phyloP scores from a whole-genome alignment of 2,888 invertebrate species.

The Drosophila merina region DNA sequence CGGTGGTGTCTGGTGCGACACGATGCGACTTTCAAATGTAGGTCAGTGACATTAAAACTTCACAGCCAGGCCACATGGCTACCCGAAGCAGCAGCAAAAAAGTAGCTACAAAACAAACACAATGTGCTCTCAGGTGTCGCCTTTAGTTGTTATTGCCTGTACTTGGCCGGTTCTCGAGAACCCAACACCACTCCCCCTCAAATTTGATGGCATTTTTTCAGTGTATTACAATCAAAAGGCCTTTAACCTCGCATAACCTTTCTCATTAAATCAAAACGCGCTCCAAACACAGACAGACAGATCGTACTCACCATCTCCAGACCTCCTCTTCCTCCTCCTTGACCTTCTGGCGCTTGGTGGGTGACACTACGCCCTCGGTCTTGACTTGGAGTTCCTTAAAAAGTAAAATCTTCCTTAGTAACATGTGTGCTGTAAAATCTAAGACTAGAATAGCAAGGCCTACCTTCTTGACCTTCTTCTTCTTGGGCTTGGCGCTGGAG shows the following conservation, averaged over 20 bases:
- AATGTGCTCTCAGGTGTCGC: background rate
- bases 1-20: no score
- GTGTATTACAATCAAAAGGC: conserved; percentile 3
- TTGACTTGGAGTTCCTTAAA: conserved; percentile 62
- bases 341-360: conserved; percentile 88
- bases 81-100: background rate
- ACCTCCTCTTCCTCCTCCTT: conserved; percentile 93
- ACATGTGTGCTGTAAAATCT: background rate
- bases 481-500: conserved; percentile 85
- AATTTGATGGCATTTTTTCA: background rate
- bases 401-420: background rate
- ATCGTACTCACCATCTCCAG: conserved; percentile 92
- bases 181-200: background rate
- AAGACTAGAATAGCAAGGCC: background rate
- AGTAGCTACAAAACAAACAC: background rate
- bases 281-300: background rate
- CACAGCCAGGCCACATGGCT: conserved; percentile 17
- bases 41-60: conserved; percentile 73
- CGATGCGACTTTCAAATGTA: conserved; percentile 72
- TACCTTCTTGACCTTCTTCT: conserved; percentile 85
- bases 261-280: no score
- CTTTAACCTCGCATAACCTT: conserved; percentile 22
- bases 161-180: background rate
- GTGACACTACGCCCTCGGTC: conserved; percentile 80
- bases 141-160: conserved; percentile 3